phyloP scores from a whole-genome alignment of 2,113 vertebrate genomes.

The Apus apus region DNA sequence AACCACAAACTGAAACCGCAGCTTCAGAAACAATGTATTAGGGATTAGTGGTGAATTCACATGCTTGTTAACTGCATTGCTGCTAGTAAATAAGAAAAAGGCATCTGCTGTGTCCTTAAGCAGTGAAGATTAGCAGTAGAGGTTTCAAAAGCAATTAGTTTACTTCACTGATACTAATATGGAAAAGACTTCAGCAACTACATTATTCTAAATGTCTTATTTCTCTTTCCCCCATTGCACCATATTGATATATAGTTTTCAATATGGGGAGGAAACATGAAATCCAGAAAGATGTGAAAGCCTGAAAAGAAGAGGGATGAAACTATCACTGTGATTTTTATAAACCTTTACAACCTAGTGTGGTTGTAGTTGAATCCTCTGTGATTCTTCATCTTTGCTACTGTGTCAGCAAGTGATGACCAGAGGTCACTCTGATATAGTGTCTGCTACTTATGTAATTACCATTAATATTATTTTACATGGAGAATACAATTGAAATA shows the following conservation, averaged over 20 bases:
- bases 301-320: neutral
- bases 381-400: neutral
- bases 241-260: neutral
- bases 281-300: neutral
- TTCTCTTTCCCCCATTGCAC: neutral
- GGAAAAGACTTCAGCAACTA: neutral
- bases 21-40: neutral
- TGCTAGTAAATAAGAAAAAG: neutral
- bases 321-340: fast-evolving
- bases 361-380: neutral
- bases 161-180: neutral
- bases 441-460: neutral
- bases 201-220: neutral
- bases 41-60: neutral
- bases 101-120: neutral
- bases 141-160: neutral
- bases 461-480: neutral
- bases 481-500: neutral
- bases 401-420: neutral
- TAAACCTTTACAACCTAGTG: neutral
- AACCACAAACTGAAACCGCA: neutral
- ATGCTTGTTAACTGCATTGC: neutral
- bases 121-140: neutral
- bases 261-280: neutral
- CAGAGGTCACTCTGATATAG: neutral